These are phyloP conservation scores for Athene noctua DNA, from an alignment of 2,113 vertebrate genomes.

Conservation along the genomic window DNA sequence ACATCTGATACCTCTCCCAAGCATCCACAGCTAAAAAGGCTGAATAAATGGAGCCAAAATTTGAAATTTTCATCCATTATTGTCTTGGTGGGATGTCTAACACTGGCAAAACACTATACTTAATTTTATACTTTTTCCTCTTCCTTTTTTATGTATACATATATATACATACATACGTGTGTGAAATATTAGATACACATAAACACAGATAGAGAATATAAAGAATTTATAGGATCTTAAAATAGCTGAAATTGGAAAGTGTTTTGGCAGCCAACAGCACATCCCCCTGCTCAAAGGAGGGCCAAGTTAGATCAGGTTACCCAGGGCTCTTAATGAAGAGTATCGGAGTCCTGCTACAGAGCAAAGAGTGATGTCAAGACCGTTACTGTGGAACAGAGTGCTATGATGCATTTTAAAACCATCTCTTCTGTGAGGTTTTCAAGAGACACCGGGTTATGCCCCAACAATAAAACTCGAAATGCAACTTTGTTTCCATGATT, in stretches of 20 bases:
- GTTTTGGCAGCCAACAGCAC: not conserved
- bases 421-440: not conserved
- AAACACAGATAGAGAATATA: not conserved
- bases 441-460: not conserved
- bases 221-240: not conserved
- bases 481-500: not conserved
- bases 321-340: not conserved
- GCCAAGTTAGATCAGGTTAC: not conserved
- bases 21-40: not conserved
- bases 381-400: fast-evolving
- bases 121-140: not conserved
- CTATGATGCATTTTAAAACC: not conserved
- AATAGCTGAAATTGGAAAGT: not conserved
- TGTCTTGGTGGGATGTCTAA: not conserved
- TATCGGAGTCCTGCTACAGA: not conserved
- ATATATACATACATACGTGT: fast-evolving
- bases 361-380: not conserved
- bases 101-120: not conserved
- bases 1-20: not conserved
- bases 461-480: not conserved
- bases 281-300: not conserved
- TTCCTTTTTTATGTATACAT: not conserved
- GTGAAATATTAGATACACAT: not conserved
- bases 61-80: not conserved
- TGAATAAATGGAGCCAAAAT: not conserved